Base-by-base conservation (phyloP, 2,888 invertebrate genomes). In the Crossocerus cetratus region DNA sequence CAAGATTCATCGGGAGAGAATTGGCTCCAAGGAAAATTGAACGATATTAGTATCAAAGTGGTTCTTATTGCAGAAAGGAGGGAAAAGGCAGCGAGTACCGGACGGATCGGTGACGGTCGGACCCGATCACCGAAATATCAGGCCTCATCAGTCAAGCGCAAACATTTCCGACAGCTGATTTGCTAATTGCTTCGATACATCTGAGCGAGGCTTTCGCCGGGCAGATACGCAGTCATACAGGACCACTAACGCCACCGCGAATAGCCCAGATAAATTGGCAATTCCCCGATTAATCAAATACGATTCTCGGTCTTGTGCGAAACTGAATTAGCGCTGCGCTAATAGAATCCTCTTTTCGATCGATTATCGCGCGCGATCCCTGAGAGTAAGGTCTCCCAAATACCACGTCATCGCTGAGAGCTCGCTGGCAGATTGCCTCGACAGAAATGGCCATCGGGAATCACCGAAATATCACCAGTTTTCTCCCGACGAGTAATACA, bases 121-220 rank as follows among this genome's bases (percentile, higher is more conserved):
- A 58, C 43, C 65, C 45, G 58, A 72, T 68, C 68, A 70, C 69
- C 74, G 75, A 82, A 84, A 83, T 72, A 76, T 69, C 59, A 8
- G 70, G 49, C 69, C 81, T 84, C 83, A 84, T 84, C 83, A 84
- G 80, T 83, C 83, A 84, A 60, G 63, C 58, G 69, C 77, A 78
- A 74, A 77, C 76, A 82, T 72, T 73, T 77, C 71, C 63, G 77
- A 82, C 76, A 77, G 77, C 81, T 84, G 82, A 83, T 84, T 84
- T 83, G 81, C 79, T 84, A 82, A 84, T 84, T 83, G 84, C 72
- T 81, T 69, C 74, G 80, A 72, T 81, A 80, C 69, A 81, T 77
- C 74, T 71, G 76, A 74, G 74, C 68, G 56, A 57, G 42, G 77
- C 76, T 74, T 82, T 83, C 67, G 72, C 65, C 60, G 71, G 55